phyloP scores from a whole-genome alignment of 2,797 vertebrate genomes.

The Thalassophryne amazonica region DNA sequence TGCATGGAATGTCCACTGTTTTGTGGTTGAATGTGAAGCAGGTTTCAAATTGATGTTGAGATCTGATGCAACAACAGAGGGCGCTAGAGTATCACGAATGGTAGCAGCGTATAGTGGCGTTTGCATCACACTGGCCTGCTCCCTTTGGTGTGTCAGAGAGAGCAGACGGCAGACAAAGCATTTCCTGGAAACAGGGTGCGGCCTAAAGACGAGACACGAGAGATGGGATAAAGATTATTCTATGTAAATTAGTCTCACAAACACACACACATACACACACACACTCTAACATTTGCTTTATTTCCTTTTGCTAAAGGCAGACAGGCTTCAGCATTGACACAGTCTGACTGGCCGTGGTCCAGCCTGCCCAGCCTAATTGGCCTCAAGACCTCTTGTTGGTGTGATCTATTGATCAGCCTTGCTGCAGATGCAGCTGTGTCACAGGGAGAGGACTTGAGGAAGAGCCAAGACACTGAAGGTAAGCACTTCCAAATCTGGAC shows the following conservation, averaged over 20 bases:
- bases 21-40: constrained; percentile 8
- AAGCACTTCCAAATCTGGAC: constrained; percentile 47
- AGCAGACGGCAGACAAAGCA: constrained; percentile 39
- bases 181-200: constrained; percentile 56
- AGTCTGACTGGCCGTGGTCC: constrained; percentile 41
- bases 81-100: constrained; percentile 55
- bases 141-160: constrained; percentile 55
- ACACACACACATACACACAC: background rate
- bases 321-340: constrained; percentile 60
- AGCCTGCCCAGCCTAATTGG: constrained; percentile 64
- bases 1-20: constrained; percentile 17
- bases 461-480: constrained; percentile 37
- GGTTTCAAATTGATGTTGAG: background rate
- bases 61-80: constrained; percentile 45
- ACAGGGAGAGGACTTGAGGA: constrained; percentile 41
- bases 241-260: constrained; percentile 30
- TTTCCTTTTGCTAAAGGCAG: constrained; percentile 49
- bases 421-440: constrained; percentile 53
- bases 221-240: constrained; percentile 38
- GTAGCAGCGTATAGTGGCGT: constrained; percentile 24
- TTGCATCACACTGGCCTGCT: constrained; percentile 38
- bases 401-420: constrained; percentile 65
- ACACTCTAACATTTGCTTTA: too few relatives aligned
- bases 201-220: constrained; percentile 35
- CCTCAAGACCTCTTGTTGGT: constrained; percentile 67